Conservation (phyloP, 2,888 invertebrate genomes). For the Oxytorus armatus region DNA sequence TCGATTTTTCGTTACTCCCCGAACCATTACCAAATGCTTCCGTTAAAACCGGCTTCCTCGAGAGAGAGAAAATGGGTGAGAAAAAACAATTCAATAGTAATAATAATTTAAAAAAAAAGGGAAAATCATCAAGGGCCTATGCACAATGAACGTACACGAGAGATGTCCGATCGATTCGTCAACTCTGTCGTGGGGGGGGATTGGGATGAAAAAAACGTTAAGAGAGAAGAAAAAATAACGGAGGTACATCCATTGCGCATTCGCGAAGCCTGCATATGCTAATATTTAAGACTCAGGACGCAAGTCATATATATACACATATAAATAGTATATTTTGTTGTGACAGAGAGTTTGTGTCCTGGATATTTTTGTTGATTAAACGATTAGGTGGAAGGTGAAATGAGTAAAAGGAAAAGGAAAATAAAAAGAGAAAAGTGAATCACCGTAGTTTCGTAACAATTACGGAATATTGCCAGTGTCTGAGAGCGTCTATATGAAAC, state of each 20-base stretch:
- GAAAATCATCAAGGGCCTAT: slow-evolving; percentile 59
- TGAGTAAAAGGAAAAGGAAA: slow-evolving; percentile 70
- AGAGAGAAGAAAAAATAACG: slow-evolving; percentile 12
- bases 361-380: slow-evolving; percentile 78
- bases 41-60: slow-evolving; percentile 55
- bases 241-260: slow-evolving; percentile 49
- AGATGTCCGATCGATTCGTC: slow-evolving; percentile 39
- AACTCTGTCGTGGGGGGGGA: slow-evolving; percentile 10
- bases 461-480: slow-evolving; percentile 67
- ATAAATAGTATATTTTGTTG: slow-evolving; percentile 78
- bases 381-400: slow-evolving; percentile 56
- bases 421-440: slow-evolving; percentile 39
- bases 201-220: neutral
- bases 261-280: slow-evolving; percentile 61
- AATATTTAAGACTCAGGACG: slow-evolving; percentile 71
- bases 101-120: slow-evolving; percentile 2
- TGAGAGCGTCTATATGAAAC: slow-evolving; percentile 76
- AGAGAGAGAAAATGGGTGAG: slow-evolving; percentile 28
- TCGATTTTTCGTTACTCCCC: slow-evolving; percentile 20
- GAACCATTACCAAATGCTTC: slow-evolving; percentile 59
- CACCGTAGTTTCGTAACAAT: slow-evolving; percentile 52
- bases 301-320: slow-evolving; percentile 59
- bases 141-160: slow-evolving; percentile 54
- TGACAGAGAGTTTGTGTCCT: slow-evolving; percentile 69
- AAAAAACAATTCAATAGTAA: slow-evolving; percentile 30